A percentile compares a stretch with the other conserved stretches of the same genome.
phyloP scores from a whole-genome alignment of 2,888 invertebrate species.

The Amphiduros pacificus region DNA sequence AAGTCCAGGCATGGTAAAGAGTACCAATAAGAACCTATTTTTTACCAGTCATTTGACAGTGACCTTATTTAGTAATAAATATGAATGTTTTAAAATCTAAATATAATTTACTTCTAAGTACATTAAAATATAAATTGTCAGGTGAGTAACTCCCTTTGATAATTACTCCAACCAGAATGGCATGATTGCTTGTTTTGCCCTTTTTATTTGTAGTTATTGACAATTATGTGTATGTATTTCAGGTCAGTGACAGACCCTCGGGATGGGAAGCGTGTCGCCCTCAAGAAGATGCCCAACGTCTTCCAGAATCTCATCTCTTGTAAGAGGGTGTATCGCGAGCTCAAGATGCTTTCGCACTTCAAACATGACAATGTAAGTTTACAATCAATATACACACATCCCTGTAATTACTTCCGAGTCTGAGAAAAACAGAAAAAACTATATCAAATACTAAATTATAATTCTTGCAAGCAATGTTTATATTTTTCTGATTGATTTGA shows the following conservation, averaged over 20 bases:
- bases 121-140: too few species aligned
- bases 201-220: conserved; percentile 29
- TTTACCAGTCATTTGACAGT: too few species aligned
- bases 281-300: conserved; percentile 99
- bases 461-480: background rate
- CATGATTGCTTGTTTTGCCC: background rate
- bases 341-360: conserved; percentile 99
- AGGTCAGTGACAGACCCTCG: conserved; percentile 99
- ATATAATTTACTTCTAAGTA: too few species aligned
- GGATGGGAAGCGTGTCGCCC: conserved; percentile 94
- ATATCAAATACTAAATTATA: background rate
- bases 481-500: background rate
- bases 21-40: too few species aligned
- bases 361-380: conserved; percentile 98
- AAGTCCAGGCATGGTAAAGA: too few species aligned
- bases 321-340: conserved; percentile 96
- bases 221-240: conserved; percentile 62
- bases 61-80: too few species aligned
- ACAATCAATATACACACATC: background rate
- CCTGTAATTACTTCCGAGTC: too few species aligned
- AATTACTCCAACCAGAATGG: too few species aligned
- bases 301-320: conserved; percentile 99
- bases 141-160: too few species aligned
- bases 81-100: too few species aligned
- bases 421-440: background rate